Conservation (phyloP, 2,113 vertebrate species). For the Chaetodon auriga region DNA sequence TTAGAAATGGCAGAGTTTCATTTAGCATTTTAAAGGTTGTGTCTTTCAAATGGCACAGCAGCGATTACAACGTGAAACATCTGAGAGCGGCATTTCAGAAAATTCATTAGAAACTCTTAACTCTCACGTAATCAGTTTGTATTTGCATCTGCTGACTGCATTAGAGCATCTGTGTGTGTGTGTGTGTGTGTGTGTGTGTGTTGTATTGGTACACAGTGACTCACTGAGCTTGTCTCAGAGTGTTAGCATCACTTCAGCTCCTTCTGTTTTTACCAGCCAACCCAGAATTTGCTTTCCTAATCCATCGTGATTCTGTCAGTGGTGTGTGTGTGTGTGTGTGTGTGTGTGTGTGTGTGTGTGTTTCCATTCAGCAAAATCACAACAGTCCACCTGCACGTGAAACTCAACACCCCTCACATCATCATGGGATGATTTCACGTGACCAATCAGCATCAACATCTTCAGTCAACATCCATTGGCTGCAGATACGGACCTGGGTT, state of each 20-base stretch:
- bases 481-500: conserved; percentile 15
- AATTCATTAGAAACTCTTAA: conserved; percentile 54
- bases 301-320: conserved; percentile 11
- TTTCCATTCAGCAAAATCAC: conserved; percentile 16
- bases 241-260: conserved; percentile 66
- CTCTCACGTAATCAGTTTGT: conserved; percentile 32
- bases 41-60: conserved; percentile 51
- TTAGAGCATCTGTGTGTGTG: conserved; percentile 20
- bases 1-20: conserved; percentile 55
- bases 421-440: conserved; percentile 21
- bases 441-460: conserved; percentile 31
- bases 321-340: not conserved
- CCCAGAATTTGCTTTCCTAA: conserved; percentile 49
- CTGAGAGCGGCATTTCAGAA: conserved; percentile 58
- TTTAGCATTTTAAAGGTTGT: conserved; percentile 58
- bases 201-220: conserved; percentile 40
- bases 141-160: conserved; percentile 20
- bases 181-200: conserved; percentile 28
- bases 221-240: conserved; percentile 58
- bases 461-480: conserved; percentile 51
- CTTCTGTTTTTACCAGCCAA: conserved; percentile 24
- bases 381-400: conserved; percentile 26
- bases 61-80: conserved; percentile 67
- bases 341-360: conserved; percentile 5
- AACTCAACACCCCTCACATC: conserved; percentile 19